Percentiles rank a stretch among this genome's conserved stretches.
Conservation (phyloP, 1,140 invertebrate genomes). For the Drosophila tristis region DNA sequence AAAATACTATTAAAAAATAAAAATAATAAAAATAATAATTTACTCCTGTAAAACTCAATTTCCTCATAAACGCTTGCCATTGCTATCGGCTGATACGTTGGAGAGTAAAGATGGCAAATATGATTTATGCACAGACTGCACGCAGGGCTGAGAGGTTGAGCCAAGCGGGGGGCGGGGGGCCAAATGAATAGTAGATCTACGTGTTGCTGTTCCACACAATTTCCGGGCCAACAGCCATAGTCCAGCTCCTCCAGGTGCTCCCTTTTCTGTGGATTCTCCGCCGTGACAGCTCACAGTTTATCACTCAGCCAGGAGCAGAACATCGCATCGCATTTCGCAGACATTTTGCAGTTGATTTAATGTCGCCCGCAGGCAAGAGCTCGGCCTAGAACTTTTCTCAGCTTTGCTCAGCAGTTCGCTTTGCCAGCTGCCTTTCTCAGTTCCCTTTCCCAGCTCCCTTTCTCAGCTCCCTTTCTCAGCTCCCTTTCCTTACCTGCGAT, state of each 20-base stretch:
- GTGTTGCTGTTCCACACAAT: conserved; percentile 77
- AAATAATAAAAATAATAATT: conserved; percentile 16
- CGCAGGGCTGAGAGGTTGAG: conserved; percentile 38
- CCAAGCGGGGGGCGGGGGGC: conserved; percentile 4
- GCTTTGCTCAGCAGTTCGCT: background rate
- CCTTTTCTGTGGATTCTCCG: conserved; percentile 4
- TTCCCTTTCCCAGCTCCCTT: conserved; percentile 2
- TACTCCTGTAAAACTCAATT: conserved; percentile 11
- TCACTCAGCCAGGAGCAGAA: conserved; percentile 43
- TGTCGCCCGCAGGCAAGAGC: conserved; percentile 31
- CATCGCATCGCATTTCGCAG: conserved; percentile 69
- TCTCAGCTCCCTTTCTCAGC: conserved; percentile 21
- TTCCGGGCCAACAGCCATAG: conserved; percentile 60
- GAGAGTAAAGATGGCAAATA: conserved; percentile 59
- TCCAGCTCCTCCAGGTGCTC: conserved; percentile 7
- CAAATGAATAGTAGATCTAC: conserved; percentile 72
- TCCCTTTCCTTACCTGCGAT: conserved; percentile 8
- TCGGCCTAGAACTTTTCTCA: conserved; percentile 1
- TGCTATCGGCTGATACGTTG: conserved; percentile 34
- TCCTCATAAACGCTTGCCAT: conserved; percentile 47
- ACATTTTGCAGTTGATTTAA: conserved; percentile 78
- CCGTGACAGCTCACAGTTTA: conserved; percentile 59
- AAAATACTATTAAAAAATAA: background rate
- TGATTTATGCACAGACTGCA: conserved; percentile 69
- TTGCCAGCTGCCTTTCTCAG: conserved; percentile 18